A percentile compares a stretch with the other conserved stretches of the same genome.
phyloP scores from a whole-genome alignment of 2,797 vertebrate genomes.

The Hephaestus fuliginosus region DNA sequence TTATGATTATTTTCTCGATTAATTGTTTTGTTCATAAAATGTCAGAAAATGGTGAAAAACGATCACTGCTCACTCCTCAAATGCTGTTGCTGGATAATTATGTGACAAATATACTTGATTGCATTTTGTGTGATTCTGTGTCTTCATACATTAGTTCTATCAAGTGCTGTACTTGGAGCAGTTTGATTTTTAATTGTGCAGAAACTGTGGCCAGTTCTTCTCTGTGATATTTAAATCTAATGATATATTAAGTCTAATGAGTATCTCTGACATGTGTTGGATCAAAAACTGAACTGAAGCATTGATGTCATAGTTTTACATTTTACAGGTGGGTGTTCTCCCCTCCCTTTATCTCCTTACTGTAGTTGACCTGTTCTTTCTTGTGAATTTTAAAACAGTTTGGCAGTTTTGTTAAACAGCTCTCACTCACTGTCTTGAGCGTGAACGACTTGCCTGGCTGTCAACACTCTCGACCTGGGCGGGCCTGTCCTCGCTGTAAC shows the following conservation, averaged over 20 bases:
- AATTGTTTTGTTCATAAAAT: no score
- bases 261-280: background rate
- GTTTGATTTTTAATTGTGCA: background rate
- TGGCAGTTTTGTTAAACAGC: conserved; percentile 38
- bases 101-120: background rate
- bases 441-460: conserved; percentile 45
- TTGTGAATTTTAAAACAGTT: conserved; percentile 23
- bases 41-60: no score
- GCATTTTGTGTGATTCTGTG: background rate
- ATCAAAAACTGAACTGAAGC: no score
- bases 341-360: background rate
- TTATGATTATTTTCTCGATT: background rate
- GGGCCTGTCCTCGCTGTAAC: conserved; percentile 74
- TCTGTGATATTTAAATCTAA: background rate
- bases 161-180: background rate
- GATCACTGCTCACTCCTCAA: no score
- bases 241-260: no score
- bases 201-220: background rate
- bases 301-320: no score
- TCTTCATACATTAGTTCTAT: background rate
- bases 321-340: background rate
- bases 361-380: background rate
- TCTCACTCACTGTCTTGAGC: conserved; percentile 42
- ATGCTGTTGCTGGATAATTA: background rate
- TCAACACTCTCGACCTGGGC: conserved; percentile 63